A percentile compares a stretch with the other conserved stretches of the same genome.
phyloP scores from a whole-genome alignment of 2,797 vertebrate genomes.

The Danio albolineatus region DNA sequence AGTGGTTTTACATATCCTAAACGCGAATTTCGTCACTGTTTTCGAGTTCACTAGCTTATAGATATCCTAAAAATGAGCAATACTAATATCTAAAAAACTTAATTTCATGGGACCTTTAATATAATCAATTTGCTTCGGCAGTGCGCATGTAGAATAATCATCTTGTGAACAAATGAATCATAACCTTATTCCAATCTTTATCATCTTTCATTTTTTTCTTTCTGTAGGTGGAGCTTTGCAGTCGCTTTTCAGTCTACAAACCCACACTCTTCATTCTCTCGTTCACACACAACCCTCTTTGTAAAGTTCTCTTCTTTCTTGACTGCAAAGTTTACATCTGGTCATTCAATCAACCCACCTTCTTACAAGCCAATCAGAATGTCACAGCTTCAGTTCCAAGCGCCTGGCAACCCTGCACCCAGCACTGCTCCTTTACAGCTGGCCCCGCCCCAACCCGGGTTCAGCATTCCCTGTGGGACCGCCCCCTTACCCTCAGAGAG shows the following conservation, averaged over 20 bases:
- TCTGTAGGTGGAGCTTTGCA: conserved; percentile 82
- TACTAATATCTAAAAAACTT: too few relatives aligned
- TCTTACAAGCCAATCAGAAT: conserved; percentile 75
- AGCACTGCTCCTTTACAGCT: conserved; percentile 78
- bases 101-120: background rate
- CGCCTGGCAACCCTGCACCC: conserved; percentile 83
- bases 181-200: background rate
- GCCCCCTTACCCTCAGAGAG: conserved; percentile 93
- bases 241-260: conserved; percentile 71
- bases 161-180: too few relatives aligned
- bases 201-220: background rate
- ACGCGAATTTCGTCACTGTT: too few relatives aligned
- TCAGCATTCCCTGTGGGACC: conserved; percentile 90
- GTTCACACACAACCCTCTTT: conserved; percentile 52
- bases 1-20: too few relatives aligned
- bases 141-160: background rate
- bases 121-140: background rate
- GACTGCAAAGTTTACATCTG: conserved; percentile 67
- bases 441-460: conserved; percentile 85
- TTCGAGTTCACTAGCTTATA: too few relatives aligned
- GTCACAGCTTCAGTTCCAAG: conserved; percentile 96
- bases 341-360: conserved; percentile 67
- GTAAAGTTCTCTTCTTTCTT: conserved; percentile 71
- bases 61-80: too few relatives aligned
- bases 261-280: conserved; percentile 50